Conservation (phyloP, 2,113 vertebrate genomes). For the Lophura nycthemera region DNA sequence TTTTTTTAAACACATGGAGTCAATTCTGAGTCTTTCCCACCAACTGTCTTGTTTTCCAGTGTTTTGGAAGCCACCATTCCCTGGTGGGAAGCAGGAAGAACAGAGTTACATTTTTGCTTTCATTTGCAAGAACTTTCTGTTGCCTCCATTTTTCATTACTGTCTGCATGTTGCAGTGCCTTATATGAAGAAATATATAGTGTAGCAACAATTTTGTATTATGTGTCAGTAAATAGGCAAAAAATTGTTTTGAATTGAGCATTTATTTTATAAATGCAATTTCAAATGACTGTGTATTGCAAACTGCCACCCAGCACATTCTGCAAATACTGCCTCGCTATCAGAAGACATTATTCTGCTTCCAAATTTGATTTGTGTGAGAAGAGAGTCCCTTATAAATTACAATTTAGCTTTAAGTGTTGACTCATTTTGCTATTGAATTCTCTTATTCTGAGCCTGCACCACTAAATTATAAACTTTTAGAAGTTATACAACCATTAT, state of each 20-base stretch:
- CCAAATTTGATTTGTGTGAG: conserved; percentile 49
- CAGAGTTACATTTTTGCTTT: not conserved
- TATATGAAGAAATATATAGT: not conserved
- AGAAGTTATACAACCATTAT: not conserved
- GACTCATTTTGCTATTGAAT: conserved; percentile 53
- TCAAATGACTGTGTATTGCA: conserved; percentile 22
- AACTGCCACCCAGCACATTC: conserved; percentile 3
- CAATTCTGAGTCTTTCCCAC: not conserved
- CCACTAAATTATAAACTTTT: conserved; percentile 29
- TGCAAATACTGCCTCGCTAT: conserved; percentile 23
- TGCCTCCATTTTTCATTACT: not conserved
- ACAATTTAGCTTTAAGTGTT: not conserved
- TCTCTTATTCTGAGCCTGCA: conserved; percentile 12
- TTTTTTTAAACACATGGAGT: not conserved
- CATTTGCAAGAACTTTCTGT: not conserved
- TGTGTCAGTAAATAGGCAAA: not conserved
- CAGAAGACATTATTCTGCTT: not conserved
- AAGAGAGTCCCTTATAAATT: conserved; percentile 38
- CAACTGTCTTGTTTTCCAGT: not conserved
- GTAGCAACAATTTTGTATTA: conserved; percentile 19
- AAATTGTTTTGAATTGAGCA: conserved; percentile 32
- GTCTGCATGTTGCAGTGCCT: not conserved
- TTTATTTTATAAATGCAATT: conserved; percentile 63
- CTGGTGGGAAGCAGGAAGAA: not conserved
- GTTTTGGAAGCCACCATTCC: not conserved